Evolutionary conservation across 2,797 vertebrate species (phyloP).

Genomic region (Sebastes matsubarae): DNA sequence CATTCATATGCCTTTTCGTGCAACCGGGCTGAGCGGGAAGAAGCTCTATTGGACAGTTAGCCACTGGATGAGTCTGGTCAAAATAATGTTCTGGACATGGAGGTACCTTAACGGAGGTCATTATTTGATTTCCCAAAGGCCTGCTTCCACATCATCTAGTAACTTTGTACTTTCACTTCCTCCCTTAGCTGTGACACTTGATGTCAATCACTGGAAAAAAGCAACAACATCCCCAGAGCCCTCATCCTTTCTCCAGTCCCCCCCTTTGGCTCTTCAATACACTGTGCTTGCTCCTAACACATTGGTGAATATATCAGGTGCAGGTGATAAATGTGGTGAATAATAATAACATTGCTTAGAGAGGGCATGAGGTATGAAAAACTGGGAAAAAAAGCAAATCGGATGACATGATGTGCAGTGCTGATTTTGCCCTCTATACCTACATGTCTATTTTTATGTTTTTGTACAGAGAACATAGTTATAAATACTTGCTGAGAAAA

Average conservation of each 20-base stretch:
- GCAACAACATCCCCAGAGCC: neutral
- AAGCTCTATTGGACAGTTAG: neutral
- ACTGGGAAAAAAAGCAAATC: neutral
- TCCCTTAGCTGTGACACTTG: neutral
- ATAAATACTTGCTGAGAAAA: neutral
- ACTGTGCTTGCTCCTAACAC: neutral
- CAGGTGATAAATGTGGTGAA: constrained; percentile 1
- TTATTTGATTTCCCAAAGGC: neutral
- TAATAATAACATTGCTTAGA: neutral
- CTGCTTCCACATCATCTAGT: neutral
- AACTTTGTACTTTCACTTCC: neutral
- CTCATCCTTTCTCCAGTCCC: neutral
- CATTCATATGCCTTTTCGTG: too few relatives aligned
- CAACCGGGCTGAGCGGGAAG: neutral
- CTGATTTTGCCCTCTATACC: neutral
- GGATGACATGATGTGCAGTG: neutral
- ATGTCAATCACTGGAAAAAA: neutral
- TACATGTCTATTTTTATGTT: neutral
- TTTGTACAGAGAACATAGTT: neutral
- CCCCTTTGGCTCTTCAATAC: neutral
- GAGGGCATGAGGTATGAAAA: neutral
- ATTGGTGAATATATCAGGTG: neutral
- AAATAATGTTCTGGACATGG: neutral
- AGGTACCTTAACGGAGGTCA: neutral
- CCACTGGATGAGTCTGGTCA: neutral